Evolutionary conservation across 1,140 invertebrate genomes (phyloP).

Genomic region (Drosophila gunungcola): DNA sequence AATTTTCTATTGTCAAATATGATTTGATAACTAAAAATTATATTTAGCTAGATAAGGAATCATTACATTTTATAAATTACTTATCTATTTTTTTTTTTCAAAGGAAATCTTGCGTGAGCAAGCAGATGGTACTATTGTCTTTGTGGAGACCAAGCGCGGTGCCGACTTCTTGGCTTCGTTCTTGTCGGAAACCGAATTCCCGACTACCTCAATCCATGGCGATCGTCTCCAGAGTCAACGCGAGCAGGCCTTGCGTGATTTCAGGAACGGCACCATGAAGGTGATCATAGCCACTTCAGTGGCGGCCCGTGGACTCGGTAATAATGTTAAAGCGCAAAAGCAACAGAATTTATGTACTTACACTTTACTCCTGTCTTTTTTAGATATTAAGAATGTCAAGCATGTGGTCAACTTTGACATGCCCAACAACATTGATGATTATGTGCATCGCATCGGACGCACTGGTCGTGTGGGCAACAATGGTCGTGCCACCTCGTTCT

Average conservation of each 20-base stretch:
- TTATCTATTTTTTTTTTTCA: background rate
- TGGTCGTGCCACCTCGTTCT: constrained; percentile 96
- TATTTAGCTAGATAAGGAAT: too few species aligned
- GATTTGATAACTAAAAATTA: too few species aligned
- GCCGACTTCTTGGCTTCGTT: constrained; percentile 94
- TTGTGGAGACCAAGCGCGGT: constrained; percentile 95
- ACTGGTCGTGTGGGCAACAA: constrained; percentile 97
- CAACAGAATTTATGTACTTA: constrained; percentile 94
- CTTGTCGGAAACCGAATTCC: constrained; percentile 88
- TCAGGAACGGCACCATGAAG: constrained; percentile 89
- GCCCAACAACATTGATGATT: constrained; percentile 93
- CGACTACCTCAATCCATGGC: constrained; percentile 96
- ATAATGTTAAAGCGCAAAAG: constrained; percentile 81
- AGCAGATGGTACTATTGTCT: constrained; percentile 90
- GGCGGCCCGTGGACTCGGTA: constrained; percentile 93
- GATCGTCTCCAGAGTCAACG: constrained; percentile 95
- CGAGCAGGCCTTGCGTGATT: constrained; percentile 94
- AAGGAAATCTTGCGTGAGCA: constrained; percentile 69
- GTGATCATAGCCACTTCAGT: constrained; percentile 97
- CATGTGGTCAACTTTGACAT: constrained; percentile 97
- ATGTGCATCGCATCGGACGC: constrained; percentile 97
- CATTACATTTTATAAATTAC: background rate
- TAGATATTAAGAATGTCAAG: constrained; percentile 87
- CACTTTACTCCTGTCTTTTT: constrained; percentile 45
- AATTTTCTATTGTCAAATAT: too few species aligned